Base-by-base conservation (phyloP, 1,140 invertebrate genomes). In the Drosophila sproati region DNA sequence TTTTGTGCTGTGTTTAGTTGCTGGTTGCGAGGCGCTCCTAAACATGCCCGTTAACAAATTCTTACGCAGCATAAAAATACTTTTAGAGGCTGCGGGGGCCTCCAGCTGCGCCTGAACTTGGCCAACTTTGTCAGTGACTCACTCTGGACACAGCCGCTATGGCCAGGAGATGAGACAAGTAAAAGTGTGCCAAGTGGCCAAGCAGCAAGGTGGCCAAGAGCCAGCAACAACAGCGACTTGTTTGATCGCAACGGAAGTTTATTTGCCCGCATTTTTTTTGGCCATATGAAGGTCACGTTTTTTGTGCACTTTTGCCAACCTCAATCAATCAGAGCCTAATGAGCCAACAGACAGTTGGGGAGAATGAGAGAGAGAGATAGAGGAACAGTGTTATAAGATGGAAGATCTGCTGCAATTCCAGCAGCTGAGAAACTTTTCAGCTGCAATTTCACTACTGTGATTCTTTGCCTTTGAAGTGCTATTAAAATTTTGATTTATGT, bases 101-200 rank as follows among this genome's bases (percentile, higher is more conserved):
- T 89, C 83, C 80, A 89, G 85, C 83, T 88, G 83, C 32, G 85
- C 45, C 51, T 89, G 83, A 88, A 88, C 83, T 88, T 88, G 83
- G 83, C 83, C 85, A 88, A 88, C 73, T 71, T 83, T 62, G 61
- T 31, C 51, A 39, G 45, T 89, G 81, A 85, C 62, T 85, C 77
- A 85, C 62, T 54, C 52, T 59, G 70, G 57, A 64, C 55, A 12
- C 41, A 31, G 73, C 68, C 47, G 47, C 39, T 41, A 8, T 43
- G 48, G 29, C 51, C 60, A 45, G 69, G 54, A 68, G 52, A 54
- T 47, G 76, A 73, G 62, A 70, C 59, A 67, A 77, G 82, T 82
- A 88, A 88, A 88, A 88, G 83, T 88, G 83, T 88, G 83, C 85
- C 83, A 88, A 88, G 83, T 89, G 83, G 80, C 66, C 77, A 83